phyloP scores from a whole-genome alignment of 2,797 vertebrate species.

The Helarctos malayanus region DNA sequence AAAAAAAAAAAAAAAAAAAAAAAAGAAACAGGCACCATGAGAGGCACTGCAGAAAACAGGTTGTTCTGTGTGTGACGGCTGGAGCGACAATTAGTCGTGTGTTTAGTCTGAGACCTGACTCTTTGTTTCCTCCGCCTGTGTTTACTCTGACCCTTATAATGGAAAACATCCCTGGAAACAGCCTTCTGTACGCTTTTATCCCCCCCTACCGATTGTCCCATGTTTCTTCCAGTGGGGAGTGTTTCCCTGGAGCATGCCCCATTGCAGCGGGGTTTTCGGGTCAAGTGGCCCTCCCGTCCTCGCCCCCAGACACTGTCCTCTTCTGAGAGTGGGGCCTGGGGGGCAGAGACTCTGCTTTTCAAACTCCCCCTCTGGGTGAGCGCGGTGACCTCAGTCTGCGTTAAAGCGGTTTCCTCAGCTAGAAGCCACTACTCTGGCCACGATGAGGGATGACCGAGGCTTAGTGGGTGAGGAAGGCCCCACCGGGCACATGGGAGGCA shows the following conservation, averaged over 20 bases:
- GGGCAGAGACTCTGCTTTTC: neutral
- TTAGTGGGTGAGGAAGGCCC: neutral
- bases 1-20: too few relatives aligned
- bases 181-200: rapidly evolving
- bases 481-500: neutral
- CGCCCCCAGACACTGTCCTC: neutral
- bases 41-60: neutral
- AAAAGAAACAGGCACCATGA: neutral
- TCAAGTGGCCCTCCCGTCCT: neutral
- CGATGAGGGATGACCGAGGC: neutral
- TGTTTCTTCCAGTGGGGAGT: neutral
- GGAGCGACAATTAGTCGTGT: neutral
- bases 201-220: neutral
- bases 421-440: neutral
- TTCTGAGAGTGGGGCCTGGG: neutral
- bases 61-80: neutral
- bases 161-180: slow-evolving; percentile 17
- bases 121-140: neutral
- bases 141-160: slow-evolving; percentile 49
- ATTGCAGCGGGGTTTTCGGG: neutral
- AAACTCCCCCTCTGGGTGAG: neutral
- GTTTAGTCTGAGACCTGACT: slow-evolving; percentile 58
- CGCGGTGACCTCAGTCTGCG: neutral
- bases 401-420: neutral
- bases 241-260: neutral